A percentile compares a stretch with the other conserved stretches of the same genome.
phyloP scores from a whole-genome alignment of 2,113 vertebrate species.

The Salvelinus alpinus region DNA sequence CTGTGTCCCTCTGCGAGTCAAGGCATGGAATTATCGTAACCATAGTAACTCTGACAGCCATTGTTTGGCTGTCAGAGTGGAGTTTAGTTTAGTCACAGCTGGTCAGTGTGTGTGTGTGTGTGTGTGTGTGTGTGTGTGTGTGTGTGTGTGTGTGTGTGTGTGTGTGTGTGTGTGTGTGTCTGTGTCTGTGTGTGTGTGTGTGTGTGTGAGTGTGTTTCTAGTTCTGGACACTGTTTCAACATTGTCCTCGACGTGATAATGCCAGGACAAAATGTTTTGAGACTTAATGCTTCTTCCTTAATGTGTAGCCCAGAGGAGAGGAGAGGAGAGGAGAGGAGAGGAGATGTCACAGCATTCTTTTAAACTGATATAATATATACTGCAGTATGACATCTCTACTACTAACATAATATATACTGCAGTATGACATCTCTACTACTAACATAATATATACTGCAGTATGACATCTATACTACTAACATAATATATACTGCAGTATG shows the following conservation, averaged over 20 bases:
- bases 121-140: slow-evolving; percentile 1
- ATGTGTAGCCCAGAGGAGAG: background rate
- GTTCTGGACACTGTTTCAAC: background rate
- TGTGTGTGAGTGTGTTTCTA: background rate
- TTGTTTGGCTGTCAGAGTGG: background rate
- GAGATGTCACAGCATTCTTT: background rate
- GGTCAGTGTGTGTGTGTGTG: background rate
- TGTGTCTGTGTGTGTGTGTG: background rate
- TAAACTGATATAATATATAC: too few relatives aligned
- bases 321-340: background rate
- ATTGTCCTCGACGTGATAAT: background rate
- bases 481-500: too few relatives aligned
- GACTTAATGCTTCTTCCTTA: background rate
- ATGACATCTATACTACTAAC: too few relatives aligned
- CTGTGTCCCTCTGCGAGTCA: background rate
- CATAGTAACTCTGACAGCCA: too few relatives aligned
- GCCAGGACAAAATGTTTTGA: background rate
- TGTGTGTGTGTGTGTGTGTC: background rate
- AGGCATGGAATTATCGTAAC: too few relatives aligned
- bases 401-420: too few relatives aligned
- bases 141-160: background rate
- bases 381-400: too few relatives aligned
- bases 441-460: too few relatives aligned
- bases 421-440: too few relatives aligned
- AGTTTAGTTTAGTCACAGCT: background rate